Evolutionary conservation across 2,797 vertebrate species (phyloP).

Genomic region (Trichosurus vulpecula): DNA sequence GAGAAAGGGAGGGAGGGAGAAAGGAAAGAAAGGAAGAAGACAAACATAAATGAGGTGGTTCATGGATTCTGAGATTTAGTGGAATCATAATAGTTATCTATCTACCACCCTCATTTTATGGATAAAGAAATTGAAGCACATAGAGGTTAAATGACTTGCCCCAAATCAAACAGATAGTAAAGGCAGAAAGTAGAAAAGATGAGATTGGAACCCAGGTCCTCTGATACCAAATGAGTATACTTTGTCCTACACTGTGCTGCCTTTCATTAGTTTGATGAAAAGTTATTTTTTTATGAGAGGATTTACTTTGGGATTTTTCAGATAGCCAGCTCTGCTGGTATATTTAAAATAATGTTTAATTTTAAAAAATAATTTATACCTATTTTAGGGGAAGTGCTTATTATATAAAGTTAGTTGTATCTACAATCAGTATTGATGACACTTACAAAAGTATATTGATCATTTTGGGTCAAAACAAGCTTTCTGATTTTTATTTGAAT

Average conservation of each 20-base stretch:
- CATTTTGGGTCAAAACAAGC: constrained; percentile 34
- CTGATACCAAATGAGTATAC: background rate
- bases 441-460: background rate
- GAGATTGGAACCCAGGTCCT: background rate
- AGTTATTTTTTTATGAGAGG: background rate
- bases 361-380: background rate
- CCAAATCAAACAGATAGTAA: background rate
- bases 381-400: background rate
- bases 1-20: background rate
- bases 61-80: background rate
- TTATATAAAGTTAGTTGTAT: background rate
- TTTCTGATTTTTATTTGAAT: background rate
- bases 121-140: background rate
- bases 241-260: background rate
- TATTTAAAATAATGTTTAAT: background rate
- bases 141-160: background rate
- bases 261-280: background rate
- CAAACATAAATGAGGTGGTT: background rate
- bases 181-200: background rate
- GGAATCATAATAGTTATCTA: background rate
- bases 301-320: background rate
- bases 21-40: background rate
- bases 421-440: background rate
- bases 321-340: background rate
- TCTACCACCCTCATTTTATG: background rate